phyloP scores from a whole-genome alignment of 2,888 invertebrate species.

The Schrankia costaestrigalis region DNA sequence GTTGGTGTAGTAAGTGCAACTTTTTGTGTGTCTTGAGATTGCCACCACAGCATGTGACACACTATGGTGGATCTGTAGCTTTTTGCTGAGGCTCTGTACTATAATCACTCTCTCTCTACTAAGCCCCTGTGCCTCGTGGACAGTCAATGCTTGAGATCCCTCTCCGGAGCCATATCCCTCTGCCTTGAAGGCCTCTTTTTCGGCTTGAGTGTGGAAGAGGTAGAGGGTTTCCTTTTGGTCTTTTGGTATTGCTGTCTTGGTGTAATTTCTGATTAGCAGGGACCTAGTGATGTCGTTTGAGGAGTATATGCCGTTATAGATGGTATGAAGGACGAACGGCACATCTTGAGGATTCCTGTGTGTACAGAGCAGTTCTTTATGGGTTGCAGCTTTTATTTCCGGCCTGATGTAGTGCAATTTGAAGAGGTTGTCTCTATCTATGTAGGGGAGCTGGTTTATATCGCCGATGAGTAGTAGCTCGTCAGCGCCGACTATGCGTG shows the following conservation, averaged over 20 bases:
- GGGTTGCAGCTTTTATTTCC: constrained; percentile 4
- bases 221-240: constrained; percentile 7
- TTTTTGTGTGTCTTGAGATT: constrained; percentile 14
- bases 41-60: constrained; percentile 17
- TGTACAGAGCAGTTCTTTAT: constrained; percentile 13
- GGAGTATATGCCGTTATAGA: constrained; percentile 16
- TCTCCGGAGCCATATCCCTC: constrained; percentile 13
- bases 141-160: constrained; percentile 13
- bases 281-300: constrained; percentile 7
- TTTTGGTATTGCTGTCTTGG: constrained; percentile 1
- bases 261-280: constrained; percentile 4
- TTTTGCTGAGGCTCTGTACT: constrained; percentile 7
- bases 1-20: constrained; percentile 14
- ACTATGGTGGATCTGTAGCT: constrained; percentile 8
- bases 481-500: constrained; percentile 10
- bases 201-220: constrained; percentile 17
- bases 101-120: constrained; percentile 1
- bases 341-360: constrained; percentile 20
- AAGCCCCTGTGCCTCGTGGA: constrained; percentile 20
- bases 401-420: constrained; percentile 10
- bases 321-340: constrained; percentile 12
- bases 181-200: constrained; percentile 6
- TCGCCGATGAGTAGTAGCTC: constrained; percentile 24
- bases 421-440: constrained; percentile 26
- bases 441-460: constrained; percentile 26